These are phyloP conservation scores for Hyles euphorbiae DNA, from an alignment of 1,140 invertebrate genomes.

Conservation along the genomic window DNA sequence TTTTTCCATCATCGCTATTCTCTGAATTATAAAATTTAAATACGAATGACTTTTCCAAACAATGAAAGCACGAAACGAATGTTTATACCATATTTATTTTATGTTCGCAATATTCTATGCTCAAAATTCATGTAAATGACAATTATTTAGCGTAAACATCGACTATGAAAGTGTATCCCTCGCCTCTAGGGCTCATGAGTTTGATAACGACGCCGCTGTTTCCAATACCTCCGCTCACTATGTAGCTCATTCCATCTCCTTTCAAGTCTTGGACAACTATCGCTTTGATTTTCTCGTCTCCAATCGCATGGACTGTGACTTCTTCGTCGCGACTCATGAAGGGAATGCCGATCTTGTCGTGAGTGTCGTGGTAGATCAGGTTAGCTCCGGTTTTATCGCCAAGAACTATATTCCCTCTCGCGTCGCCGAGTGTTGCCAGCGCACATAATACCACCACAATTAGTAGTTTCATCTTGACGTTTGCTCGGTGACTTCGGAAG, in stretches of 20 bases:
- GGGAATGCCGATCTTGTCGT: slow-evolving; percentile 17
- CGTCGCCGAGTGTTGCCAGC: slow-evolving; percentile 2
- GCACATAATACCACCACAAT: neutral
- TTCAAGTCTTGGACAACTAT: slow-evolving; percentile 23
- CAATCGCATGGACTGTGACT: slow-evolving; percentile 10
- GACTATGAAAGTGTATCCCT: slow-evolving; percentile 51
- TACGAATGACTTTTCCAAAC: too few species aligned
- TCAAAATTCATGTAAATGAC: too few species aligned
- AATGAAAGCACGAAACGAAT: too few species aligned
- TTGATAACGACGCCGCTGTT: slow-evolving; percentile 39
- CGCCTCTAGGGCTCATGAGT: slow-evolving; percentile 40
- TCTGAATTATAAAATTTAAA: too few species aligned
- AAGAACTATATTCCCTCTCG: slow-evolving; percentile 12
- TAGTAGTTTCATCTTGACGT: neutral
- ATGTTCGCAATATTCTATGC: too few species aligned
- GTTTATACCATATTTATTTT: too few species aligned
- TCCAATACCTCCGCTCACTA: slow-evolving; percentile 42
- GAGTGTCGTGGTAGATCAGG: slow-evolving; percentile 18
- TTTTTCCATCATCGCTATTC: too few species aligned
- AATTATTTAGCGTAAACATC: slow-evolving; percentile 37
- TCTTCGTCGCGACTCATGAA: slow-evolving; percentile 14
- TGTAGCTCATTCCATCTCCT: slow-evolving; percentile 19
- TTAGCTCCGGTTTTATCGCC: slow-evolving; percentile 8
- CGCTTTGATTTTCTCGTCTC: slow-evolving; percentile 13
- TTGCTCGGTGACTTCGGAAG: too few species aligned